phyloP scores from a whole-genome alignment of 2,888 invertebrate species.

The Acanthopleura granulata region DNA sequence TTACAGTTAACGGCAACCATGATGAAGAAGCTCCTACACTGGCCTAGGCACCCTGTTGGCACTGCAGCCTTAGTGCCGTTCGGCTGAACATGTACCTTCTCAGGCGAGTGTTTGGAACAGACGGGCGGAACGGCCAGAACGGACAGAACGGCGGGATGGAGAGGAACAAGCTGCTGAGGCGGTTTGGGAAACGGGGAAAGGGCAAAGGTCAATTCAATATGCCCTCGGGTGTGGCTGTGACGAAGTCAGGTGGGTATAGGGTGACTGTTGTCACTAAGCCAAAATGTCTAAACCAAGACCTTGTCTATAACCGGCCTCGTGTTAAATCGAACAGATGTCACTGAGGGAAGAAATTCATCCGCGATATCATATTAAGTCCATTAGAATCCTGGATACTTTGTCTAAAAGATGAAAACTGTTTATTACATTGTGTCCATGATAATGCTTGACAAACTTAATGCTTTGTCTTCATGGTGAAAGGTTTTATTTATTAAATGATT shows the following conservation, averaged over 20 bases:
- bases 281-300: no score
- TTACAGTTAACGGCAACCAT: neutral
- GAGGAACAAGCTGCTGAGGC: conserved; percentile 49
- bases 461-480: no score
- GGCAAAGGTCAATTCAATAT: conserved; percentile 58
- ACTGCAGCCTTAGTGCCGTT: neutral
- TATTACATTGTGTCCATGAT: no score
- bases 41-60: neutral
- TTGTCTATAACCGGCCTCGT: no score
- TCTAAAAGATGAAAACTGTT: no score
- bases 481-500: no score
- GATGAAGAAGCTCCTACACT: neutral
- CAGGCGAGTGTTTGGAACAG: conserved; percentile 31
- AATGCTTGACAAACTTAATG: no score
- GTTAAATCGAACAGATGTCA: no score
- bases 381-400: no score
- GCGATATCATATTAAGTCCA: no score
- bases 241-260: conserved; percentile 46
- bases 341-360: no score
- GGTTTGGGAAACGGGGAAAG: conserved; percentile 54
- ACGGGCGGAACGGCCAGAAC: conserved; percentile 19
- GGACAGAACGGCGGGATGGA: conserved; percentile 26
- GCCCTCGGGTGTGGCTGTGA: conserved; percentile 60
- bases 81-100: conserved; percentile 34
- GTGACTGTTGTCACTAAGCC: no score